These are phyloP conservation scores for Drosophila gunungcola DNA, from an alignment of 1,140 invertebrate species.

Conservation along the genomic window DNA sequence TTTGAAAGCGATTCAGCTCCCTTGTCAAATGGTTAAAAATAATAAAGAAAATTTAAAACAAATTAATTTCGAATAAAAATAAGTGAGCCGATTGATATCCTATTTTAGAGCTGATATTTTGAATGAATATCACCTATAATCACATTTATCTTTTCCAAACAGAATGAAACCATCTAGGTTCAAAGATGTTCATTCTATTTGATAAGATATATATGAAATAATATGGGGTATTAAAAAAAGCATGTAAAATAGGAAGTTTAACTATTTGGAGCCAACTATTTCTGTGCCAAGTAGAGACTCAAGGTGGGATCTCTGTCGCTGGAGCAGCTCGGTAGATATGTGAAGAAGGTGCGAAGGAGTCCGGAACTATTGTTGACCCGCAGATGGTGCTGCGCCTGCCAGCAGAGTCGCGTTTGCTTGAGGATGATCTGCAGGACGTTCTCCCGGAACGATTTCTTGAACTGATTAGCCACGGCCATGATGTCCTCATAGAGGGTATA, in stretches of 20 bases:
- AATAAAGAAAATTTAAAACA: background rate
- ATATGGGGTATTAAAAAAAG: background rate
- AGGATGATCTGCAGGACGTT: constrained; percentile 9
- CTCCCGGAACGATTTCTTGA: constrained; percentile 3
- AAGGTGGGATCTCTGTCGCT: background rate
- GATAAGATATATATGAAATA: background rate
- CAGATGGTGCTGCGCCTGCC: constrained; percentile 13
- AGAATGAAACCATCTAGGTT: background rate
- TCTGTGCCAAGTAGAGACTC: background rate
- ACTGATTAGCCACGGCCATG: background rate
- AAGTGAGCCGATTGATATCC: too few relatives aligned
- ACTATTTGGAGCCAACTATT: background rate
- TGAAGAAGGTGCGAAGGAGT: constrained; percentile 14
- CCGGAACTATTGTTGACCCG: constrained; percentile 2
- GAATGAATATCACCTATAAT: too few relatives aligned
- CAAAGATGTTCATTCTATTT: constrained; percentile 1
- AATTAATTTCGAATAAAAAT: background rate
- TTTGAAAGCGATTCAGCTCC: background rate
- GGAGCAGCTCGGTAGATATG: constrained; percentile 8
- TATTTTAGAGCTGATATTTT: too few relatives aligned
- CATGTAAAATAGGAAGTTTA: background rate
- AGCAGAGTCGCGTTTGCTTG: constrained; percentile 9
- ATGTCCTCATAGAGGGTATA: background rate
- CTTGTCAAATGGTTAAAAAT: background rate
- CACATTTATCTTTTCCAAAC: too few relatives aligned